phyloP scores from a whole-genome alignment of 2,113 vertebrate genomes.

The Megaceryle maxima region DNA sequence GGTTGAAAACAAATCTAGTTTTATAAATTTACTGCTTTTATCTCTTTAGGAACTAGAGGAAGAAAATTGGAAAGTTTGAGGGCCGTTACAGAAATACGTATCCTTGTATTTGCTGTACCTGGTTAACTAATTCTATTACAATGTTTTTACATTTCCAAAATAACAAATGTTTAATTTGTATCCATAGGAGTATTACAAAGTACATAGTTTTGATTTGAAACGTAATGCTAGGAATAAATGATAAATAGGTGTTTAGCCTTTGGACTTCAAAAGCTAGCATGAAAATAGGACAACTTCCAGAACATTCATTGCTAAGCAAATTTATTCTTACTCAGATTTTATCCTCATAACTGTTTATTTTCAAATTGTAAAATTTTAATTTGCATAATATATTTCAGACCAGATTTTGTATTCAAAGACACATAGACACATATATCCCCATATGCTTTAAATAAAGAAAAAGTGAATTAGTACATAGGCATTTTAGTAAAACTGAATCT shows the following conservation, averaged over 20 bases:
- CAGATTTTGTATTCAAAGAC: neutral
- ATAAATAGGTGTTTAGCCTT: neutral
- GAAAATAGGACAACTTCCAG: neutral
- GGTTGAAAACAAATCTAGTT: neutral
- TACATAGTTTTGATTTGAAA: conserved; percentile 26
- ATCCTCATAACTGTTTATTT: neutral
- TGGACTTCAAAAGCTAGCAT: neutral
- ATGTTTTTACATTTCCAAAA: neutral
- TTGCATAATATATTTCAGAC: neutral
- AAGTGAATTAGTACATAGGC: neutral
- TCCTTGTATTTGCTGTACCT: conserved; percentile 77
- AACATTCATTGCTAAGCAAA: neutral
- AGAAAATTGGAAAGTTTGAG: conserved; percentile 77
- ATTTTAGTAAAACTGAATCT: neutral
- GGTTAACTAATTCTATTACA: neutral
- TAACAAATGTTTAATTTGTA: neutral
- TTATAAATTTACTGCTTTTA: conserved; percentile 50
- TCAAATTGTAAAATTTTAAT: neutral
- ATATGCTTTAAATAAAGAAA: neutral
- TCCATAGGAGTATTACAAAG: neutral
- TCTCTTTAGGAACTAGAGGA: conserved; percentile 75
- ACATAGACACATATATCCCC: neutral
- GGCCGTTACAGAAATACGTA: conserved; percentile 95
- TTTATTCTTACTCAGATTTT: neutral
- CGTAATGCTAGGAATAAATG: neutral